These are phyloP conservation scores for Sarcophaga caerulescens DNA, from an alignment of 2,888 invertebrate genomes.

Conservation along the genomic window DNA sequence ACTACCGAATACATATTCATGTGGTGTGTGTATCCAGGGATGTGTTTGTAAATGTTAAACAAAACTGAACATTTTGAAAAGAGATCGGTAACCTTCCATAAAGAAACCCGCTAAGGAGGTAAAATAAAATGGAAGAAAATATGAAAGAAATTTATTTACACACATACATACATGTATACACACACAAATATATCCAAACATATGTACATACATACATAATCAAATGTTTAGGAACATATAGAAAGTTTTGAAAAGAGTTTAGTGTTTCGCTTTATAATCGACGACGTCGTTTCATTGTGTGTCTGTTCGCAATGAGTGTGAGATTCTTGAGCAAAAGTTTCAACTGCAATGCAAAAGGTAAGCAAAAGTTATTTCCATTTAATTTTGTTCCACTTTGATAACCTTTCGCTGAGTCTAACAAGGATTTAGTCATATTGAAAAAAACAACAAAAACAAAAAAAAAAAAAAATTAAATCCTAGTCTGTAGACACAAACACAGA, in stretches of 20 bases:
- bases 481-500: not conserved
- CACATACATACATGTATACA: not conserved
- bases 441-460: not conserved
- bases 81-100: slow-evolving; percentile 25
- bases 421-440: slow-evolving; percentile 36
- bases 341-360: slow-evolving; percentile 66
- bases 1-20: no score
- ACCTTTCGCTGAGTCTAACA: slow-evolving; percentile 24
- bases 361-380: slow-evolving; percentile 65
- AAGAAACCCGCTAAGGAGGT: not conserved
- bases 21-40: no score
- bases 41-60: slow-evolving; percentile 15
- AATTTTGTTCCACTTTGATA: slow-evolving; percentile 52
- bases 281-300: slow-evolving; percentile 11
- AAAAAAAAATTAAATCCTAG: not conserved
- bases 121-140: not conserved
- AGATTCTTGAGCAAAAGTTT: slow-evolving; percentile 60
- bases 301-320: slow-evolving; percentile 7
- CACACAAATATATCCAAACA: not conserved
- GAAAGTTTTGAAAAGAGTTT: slow-evolving; percentile 32
- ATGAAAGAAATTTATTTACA: slow-evolving; percentile 20
- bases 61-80: slow-evolving; percentile 43
- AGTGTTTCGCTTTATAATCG: slow-evolving; percentile 37
- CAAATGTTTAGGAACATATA: not conserved
- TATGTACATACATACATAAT: not conserved